Base-by-base conservation (phyloP, 2,888 invertebrate species). In the Omphaloscelis lunosa region DNA sequence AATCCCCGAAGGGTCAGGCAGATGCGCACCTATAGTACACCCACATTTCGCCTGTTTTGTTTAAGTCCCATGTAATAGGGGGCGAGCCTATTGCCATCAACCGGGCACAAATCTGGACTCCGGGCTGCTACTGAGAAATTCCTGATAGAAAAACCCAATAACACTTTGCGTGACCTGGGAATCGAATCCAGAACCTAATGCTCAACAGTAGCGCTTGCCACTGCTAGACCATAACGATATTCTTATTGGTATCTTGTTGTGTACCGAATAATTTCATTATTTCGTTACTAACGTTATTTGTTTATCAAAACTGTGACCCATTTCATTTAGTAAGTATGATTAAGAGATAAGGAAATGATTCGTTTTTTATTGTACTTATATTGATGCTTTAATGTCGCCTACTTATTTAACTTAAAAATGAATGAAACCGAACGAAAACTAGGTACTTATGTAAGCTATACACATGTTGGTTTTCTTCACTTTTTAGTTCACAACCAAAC, bases 271-370 rank as follows among this genome's bases (percentile, higher is more conserved):
- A 39, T 41, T 51, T 48, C 1, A 67, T n/a, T 67, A 61, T 29
- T 39, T 51, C 20, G 20, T n/a, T 61, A 34, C 11, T 45, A 56
- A 48, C 17, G 34, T 45, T 45, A 39, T 39, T 79, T 34, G 53
- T 62, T 79, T 56, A 45, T 53, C 29, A 27, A 45, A 67, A 78
- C 45, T 62, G 27, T 77, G 62, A 69, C 53, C 79, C 53, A 62
- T 69, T 77, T 77, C 9, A 23, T 67, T 45, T 5, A n/a, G 12
- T 53, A 17, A 17, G 17, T 51, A 67, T 53, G 45, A 8, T 45
- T 17, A 20, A 20, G 7, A n/a, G 72, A 71, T 71, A 79, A 79
- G 15, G 6, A 45, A 48, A 56, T 12, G 0, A 23, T 58, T 59
- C 9, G 9, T 0, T 39, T 63, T 76, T 76, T 48, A 39, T 58